These are phyloP conservation scores for Eupithecia exiguata DNA, from an alignment of 2,888 invertebrate genomes.

Conservation along the genomic window DNA sequence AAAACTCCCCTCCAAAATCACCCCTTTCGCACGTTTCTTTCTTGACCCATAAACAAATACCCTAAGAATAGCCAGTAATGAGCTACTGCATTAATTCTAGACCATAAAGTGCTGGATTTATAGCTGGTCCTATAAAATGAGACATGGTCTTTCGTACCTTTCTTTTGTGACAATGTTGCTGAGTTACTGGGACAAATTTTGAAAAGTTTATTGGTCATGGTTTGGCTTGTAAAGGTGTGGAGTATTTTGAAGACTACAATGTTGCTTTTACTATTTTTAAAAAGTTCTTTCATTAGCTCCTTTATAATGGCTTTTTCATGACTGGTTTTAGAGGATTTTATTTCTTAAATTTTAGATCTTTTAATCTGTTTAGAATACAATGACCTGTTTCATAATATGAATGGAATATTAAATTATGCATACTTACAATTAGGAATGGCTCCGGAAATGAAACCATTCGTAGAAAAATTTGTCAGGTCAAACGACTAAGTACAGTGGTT, in stretches of 20 bases:
- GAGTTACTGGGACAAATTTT: constrained; percentile 75
- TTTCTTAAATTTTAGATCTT: background rate
- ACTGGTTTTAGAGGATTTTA: background rate
- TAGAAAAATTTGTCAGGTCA: background rate
- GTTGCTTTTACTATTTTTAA: constrained; percentile 10
- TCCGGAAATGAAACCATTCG: no score
- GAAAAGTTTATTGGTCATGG: constrained; percentile 52
- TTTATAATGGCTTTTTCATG: background rate
- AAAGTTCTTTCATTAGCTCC: background rate
- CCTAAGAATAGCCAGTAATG: constrained; percentile 81
- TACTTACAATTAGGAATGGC: background rate
- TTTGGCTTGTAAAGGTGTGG: constrained; percentile 53
- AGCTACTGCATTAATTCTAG: constrained; percentile 79
- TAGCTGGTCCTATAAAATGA: constrained; percentile 79
- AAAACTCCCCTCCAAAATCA: constrained; percentile 53
- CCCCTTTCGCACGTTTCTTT: constrained; percentile 76
- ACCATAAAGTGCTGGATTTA: constrained; percentile 80
- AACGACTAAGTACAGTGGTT: background rate
- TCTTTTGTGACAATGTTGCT: constrained; percentile 70
- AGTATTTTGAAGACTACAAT: constrained; percentile 37
- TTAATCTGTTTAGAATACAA: background rate
- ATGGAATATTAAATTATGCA: background rate
- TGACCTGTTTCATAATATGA: background rate
- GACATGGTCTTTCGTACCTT: constrained; percentile 73
- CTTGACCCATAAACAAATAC: constrained; percentile 80